Percentiles rank a stretch among this genome's conserved stretches.
These are phyloP conservation scores for Aurelia aurita DNA, from an alignment of 30 jellyfish, hydroid and myxozoan species.

Conservation along the genomic window DNA sequence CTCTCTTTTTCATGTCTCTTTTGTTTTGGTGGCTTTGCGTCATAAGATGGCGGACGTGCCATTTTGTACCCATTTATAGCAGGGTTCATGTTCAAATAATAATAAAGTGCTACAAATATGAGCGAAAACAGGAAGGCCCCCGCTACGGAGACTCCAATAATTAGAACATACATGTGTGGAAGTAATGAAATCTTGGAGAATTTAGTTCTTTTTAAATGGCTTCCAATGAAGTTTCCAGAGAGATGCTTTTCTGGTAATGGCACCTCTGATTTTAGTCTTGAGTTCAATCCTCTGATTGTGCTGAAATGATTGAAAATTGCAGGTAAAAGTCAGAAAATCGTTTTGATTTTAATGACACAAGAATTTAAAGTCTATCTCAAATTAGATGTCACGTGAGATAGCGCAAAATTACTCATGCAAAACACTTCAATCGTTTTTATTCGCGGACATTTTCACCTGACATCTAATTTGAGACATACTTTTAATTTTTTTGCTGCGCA, in stretches of 20 bases:
- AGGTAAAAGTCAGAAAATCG: too few species aligned
- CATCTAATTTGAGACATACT: too few species aligned
- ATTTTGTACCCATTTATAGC: conserved; percentile 42
- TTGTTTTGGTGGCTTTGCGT: conserved; percentile 10
- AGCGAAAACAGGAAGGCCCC: conserved; percentile 97
- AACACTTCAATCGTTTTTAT: too few species aligned
- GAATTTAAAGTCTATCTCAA: too few species aligned
- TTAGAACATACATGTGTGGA: conserved; percentile 95
- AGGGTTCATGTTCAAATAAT: conserved; percentile 74
- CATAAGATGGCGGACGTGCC: conserved; percentile 50
- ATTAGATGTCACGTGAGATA: too few species aligned
- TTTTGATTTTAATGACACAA: too few species aligned
- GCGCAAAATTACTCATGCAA: too few species aligned
- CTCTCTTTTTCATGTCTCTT: conserved; percentile 18
- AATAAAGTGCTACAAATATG: conserved; percentile 81
- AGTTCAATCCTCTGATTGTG: conserved; percentile 45
- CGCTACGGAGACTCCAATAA: conserved; percentile 93
- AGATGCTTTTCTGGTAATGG: conserved; percentile 55
- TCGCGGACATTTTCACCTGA: too few species aligned
- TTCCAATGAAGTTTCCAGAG: conserved; percentile 41
- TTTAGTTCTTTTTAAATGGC: conserved; percentile 45
- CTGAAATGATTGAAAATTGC: conserved; percentile 13
- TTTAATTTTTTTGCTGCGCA: too few species aligned
- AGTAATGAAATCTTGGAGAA: conserved; percentile 63
- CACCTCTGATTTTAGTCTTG: conserved; percentile 69